Evolutionary conservation across 2,888 invertebrate genomes (phyloP).

Genomic region (Coelogynopora nodosa): DNA sequence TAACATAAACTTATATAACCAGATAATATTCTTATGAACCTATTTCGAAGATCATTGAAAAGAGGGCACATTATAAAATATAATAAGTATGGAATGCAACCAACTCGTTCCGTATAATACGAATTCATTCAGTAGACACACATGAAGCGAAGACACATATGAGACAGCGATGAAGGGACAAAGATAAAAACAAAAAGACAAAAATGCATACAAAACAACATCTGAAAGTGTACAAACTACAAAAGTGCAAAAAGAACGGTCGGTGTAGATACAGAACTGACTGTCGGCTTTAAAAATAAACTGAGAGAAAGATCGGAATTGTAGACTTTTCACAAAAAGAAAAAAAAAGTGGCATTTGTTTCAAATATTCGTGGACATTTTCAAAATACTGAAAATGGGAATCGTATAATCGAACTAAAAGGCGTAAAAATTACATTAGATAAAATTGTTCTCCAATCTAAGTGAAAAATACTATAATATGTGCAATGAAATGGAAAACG

Average conservation of each 20-base stretch:
- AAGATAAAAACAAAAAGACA: background rate
- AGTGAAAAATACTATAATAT: too few species aligned
- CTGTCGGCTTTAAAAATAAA: background rate
- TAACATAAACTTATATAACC: too few species aligned
- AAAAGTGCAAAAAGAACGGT: background rate
- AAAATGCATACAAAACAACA: background rate
- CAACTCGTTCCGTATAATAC: background rate
- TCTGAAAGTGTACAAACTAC: background rate
- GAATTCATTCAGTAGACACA: background rate
- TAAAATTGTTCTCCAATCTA: too few species aligned
- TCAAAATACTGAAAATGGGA: background rate
- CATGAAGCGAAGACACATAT: background rate
- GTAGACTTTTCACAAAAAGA: background rate
- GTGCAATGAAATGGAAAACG: too few species aligned
- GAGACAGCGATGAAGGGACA: background rate
- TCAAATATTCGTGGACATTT: too few species aligned
- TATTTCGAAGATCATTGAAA: too few species aligned
- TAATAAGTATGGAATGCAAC: background rate
- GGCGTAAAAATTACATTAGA: too few species aligned
- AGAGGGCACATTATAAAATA: background rate
- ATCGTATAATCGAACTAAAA: background rate
- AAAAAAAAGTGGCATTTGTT: background rate
- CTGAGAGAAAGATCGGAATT: background rate
- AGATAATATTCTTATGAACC: too few species aligned
- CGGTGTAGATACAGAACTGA: background rate